A percentile compares a stretch with the other conserved stretches of the same genome.
These are phyloP conservation scores for Palaemon carinicauda DNA, from an alignment of 1,140 invertebrate genomes.

Conservation along the genomic window DNA sequence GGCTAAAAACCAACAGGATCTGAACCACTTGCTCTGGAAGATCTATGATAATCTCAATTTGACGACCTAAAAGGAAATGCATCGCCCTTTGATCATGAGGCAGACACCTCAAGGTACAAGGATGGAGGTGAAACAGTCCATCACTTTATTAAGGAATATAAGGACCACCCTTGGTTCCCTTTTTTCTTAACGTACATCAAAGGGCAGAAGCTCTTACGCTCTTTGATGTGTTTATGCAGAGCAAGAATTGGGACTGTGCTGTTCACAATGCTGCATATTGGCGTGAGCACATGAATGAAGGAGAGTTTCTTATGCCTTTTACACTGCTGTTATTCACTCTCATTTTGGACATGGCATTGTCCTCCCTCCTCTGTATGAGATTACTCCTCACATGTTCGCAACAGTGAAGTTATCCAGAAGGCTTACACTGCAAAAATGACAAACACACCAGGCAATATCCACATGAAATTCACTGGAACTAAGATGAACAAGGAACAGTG, in stretches of 20 bases:
- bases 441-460: constrained; percentile 59
- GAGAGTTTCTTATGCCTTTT: constrained; percentile 18
- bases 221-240: constrained; percentile 22
- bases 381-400: constrained; percentile 68
- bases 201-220: constrained; percentile 21
- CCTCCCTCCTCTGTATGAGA: constrained; percentile 74
- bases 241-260: not conserved
- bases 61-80: not conserved
- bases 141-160: not conserved
- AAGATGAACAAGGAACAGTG: constrained; percentile 64
- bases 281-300: constrained; percentile 22
- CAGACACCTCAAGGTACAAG: not conserved
- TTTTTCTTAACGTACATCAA: constrained; percentile 18
- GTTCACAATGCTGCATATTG: constrained; percentile 2
- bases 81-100: not conserved
- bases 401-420: constrained; percentile 61
- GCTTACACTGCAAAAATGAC: constrained; percentile 64
- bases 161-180: constrained; percentile 11
- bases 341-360: not conserved
- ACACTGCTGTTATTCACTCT: constrained; percentile 24
- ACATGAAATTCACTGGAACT: constrained; percentile 37
- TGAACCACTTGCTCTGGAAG: not conserved
- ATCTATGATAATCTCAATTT: not conserved
- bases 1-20: too few relatives aligned
- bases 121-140: constrained; percentile 13